phyloP scores from a whole-genome alignment of 2,888 invertebrate genomes.

The Campaea margaritaria region DNA sequence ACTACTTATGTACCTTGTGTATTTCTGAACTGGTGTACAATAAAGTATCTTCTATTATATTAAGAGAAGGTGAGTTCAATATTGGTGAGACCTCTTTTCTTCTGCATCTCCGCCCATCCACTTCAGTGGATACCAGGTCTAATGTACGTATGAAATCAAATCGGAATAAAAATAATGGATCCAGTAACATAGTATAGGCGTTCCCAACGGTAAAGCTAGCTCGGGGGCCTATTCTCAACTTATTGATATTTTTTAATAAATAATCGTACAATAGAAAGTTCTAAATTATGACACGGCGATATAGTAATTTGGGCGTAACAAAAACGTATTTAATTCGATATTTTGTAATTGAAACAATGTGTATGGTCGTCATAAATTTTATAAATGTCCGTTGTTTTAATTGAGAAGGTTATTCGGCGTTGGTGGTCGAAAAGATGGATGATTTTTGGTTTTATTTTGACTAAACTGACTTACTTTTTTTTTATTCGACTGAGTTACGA shows the following conservation, averaged over 20 bases:
- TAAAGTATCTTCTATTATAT: no score
- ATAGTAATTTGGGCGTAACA: constrained; percentile 80
- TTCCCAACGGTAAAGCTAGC: constrained; percentile 59
- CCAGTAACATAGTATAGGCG: constrained; percentile 74
- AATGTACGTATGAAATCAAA: constrained; percentile 32
- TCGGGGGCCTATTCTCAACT: constrained; percentile 60
- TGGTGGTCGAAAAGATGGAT: constrained; percentile 75
- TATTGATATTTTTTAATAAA: constrained; percentile 78
- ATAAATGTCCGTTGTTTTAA: constrained; percentile 64
- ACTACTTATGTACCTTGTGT: no score
- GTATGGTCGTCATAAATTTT: constrained; percentile 71
- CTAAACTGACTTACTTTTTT: constrained; percentile 12
- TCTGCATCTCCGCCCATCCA: not conserved
- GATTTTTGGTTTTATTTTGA: constrained; percentile 52
- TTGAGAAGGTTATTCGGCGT: constrained; percentile 64
- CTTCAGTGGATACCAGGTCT: constrained; percentile 4
- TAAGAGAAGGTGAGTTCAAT: no score
- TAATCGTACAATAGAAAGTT: constrained; percentile 74
- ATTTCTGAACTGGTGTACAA: no score
- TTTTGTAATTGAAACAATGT: constrained; percentile 82
- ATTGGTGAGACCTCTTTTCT: not conserved
- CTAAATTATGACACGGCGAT: constrained; percentile 67
- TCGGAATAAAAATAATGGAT: constrained; percentile 54
- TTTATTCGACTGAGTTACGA: no score
- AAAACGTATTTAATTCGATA: constrained; percentile 73